These are phyloP conservation scores for Cantharis lateralis DNA, from an alignment of 2,888 invertebrate species.

Conservation along the genomic window DNA sequence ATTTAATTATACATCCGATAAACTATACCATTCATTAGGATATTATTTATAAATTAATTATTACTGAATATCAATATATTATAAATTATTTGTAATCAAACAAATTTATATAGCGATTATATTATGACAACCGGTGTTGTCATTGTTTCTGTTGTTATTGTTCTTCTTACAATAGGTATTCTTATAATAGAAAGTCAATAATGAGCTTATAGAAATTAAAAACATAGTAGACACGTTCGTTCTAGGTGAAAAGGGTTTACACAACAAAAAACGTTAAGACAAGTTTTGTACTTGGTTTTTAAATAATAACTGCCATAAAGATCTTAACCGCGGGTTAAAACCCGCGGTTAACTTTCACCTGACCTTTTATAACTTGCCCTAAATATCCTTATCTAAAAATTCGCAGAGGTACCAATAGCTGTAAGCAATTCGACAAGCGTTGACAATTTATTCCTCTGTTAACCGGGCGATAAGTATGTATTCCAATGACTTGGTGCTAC, in stretches of 20 bases:
- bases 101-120: neutral
- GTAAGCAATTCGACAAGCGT: too few relatives aligned
- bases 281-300: too few relatives aligned
- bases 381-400: too few relatives aligned
- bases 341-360: too few relatives aligned
- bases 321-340: too few relatives aligned
- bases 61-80: neutral
- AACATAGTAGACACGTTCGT: neutral
- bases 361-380: too few relatives aligned
- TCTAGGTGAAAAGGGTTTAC: neutral
- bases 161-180: neutral
- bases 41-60: neutral
- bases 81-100: neutral
- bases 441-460: too few relatives aligned
- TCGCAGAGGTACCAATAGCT: too few relatives aligned
- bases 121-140: neutral
- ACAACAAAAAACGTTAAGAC: neutral
- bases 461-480: too few relatives aligned
- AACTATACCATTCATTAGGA: neutral
- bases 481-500: too few relatives aligned
- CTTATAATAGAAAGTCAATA: neutral
- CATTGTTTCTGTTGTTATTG: neutral
- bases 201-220: neutral
- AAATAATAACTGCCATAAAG: too few relatives aligned
- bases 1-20: too few relatives aligned